Evolutionary conservation across 2,888 invertebrate genomes (phyloP), one percentile per base, ranked within the genome.

Genomic region (Sericinus montela): DNA sequence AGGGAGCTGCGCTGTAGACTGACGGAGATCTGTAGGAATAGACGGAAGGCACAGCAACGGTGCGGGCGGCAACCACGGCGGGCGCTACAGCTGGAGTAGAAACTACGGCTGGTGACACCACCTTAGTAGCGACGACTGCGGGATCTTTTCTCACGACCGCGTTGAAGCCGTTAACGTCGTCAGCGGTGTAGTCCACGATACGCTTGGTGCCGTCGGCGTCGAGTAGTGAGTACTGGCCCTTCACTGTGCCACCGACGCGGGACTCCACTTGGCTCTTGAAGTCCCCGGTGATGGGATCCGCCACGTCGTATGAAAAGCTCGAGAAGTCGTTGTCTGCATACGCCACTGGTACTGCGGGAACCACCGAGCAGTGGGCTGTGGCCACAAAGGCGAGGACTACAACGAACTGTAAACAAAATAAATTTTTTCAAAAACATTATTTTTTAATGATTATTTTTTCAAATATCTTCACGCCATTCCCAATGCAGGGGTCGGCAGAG

Each of bases 221-320:
- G 25, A 66, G 56, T 36, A 83, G 62, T 41, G 80, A 80, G 68
- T 83, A 84, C 53, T 45, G 45, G 1, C 45, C 45, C 37, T 14
- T 15, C 6, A 36, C 36, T 1, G 45, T 45, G 11, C 29, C 45
- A 9, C 43, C 43, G 1, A 34, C 28, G 15, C 45, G 36, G 6
- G 59, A 54, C 60, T 77, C 77, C 6, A 57, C 58, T 56, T 75
- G 75, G 58, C 63, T 69, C 50, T 76, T 75, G 32, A 57, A 59
- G 58, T 78, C 79, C 9, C 78, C 76, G 15, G 78, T 78, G 19
- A 69, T 48, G 42, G 63, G 84, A 67, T 91, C 91, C 25, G 91
- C 89, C 28, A 91, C 89, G 56, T 90, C 89, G 71, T 91, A 91
- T 1, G 89, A 80, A 71, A 88, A 91, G 72, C 88, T 87, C 55